phyloP scores from a whole-genome alignment of 1,140 invertebrate species.

The Phenacoccus solenopsis region DNA sequence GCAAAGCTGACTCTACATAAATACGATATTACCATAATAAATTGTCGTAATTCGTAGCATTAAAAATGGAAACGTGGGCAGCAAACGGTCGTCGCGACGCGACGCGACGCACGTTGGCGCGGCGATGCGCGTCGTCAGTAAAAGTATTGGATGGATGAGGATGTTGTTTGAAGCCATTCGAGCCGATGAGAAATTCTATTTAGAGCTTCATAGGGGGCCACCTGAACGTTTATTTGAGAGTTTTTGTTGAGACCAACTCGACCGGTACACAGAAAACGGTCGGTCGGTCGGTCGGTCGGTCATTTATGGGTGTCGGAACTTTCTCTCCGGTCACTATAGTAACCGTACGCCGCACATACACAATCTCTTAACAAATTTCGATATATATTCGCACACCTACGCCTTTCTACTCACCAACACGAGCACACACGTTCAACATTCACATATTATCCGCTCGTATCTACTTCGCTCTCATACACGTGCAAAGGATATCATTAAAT shows the following conservation, averaged over 20 bases:
- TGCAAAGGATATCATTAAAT: constrained; percentile 2
- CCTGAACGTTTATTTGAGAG: not conserved
- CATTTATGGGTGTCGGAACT: constrained; percentile 1
- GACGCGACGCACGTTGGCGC: too few species aligned
- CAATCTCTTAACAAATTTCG: not conserved
- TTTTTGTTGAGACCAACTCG: not conserved
- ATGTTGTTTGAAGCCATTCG: not conserved
- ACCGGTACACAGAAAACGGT: not conserved
- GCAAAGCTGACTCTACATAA: too few species aligned
- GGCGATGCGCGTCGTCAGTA: too few species aligned
- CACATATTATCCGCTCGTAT: not conserved
- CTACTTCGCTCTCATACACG: not conserved
- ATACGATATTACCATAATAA: too few species aligned
- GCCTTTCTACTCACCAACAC: not conserved
- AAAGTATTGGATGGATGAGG: too few species aligned
- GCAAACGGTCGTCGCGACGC: too few species aligned
- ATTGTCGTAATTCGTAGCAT: too few species aligned
- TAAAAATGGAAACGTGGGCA: too few species aligned
- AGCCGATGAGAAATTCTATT: not conserved
- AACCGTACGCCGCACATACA: not conserved
- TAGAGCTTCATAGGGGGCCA: not conserved
- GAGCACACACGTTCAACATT: not conserved
- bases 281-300: too few species aligned
- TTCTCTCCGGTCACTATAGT: not conserved
- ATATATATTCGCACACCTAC: constrained; percentile 1